Evolutionary conservation across 2,113 vertebrate species (phyloP).

Genomic region (Columba livia): DNA sequence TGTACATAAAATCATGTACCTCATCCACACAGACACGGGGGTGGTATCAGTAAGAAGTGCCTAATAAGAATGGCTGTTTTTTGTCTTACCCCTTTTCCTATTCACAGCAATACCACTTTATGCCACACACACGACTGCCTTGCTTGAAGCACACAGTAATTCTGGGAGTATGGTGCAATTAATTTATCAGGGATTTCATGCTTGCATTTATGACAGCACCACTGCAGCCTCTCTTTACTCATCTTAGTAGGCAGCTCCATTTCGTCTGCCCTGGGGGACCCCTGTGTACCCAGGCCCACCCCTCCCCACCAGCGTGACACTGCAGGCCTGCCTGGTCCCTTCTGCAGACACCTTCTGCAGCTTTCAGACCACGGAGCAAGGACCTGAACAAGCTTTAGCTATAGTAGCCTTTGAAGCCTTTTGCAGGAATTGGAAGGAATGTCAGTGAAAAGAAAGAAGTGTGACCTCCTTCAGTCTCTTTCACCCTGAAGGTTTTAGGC

Average conservation of each 20-base stretch:
- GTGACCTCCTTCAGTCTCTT: neutral
- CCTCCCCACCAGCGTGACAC: neutral
- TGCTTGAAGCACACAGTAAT: neutral
- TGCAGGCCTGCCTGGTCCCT: neutral
- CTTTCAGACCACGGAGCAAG: neutral
- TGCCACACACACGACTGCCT: neutral
- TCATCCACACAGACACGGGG: neutral
- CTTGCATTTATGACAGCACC: neutral
- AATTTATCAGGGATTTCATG: neutral
- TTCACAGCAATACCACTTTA: neutral
- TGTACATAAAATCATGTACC: neutral
- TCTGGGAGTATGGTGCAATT: neutral
- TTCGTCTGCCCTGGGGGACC: neutral
- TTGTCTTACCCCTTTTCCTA: neutral
- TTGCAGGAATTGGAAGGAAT: neutral
- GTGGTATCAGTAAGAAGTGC: neutral
- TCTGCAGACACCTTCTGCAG: neutral
- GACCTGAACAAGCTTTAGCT: neutral
- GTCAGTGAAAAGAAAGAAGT: neutral
- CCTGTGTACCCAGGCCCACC: rapidly evolving
- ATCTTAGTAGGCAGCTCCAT: neutral
- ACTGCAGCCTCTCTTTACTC: neutral
- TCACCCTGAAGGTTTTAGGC: neutral
- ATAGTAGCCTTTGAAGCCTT: neutral
- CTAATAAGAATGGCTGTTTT: rapidly evolving